Percentiles rank a stretch among this genome's conserved stretches.
Conservation (phyloP, 2,113 vertebrate species). For the Istiophorus platypterus region DNA sequence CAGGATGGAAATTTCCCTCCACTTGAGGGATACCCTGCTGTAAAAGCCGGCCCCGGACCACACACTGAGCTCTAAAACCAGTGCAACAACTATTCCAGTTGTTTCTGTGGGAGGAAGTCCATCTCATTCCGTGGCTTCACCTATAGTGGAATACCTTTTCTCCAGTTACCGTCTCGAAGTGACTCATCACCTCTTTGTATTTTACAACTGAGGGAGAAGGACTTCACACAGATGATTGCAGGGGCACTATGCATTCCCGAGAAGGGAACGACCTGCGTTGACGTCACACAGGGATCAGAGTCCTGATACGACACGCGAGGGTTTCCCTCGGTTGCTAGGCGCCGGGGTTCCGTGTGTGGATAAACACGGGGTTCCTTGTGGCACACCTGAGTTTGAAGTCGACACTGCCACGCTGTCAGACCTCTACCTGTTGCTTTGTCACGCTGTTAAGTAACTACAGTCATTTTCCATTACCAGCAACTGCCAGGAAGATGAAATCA, state of each 20-base stretch:
- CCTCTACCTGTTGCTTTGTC: conserved; percentile 71
- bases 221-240: conserved; percentile 38
- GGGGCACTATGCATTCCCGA: conserved; percentile 46
- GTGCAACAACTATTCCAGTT: conserved; percentile 49
- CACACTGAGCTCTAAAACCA: conserved; percentile 64
- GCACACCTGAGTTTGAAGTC: conserved; percentile 74
- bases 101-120: conserved; percentile 59
- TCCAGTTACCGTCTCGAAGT: conserved; percentile 50
- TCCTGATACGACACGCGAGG: conserved; percentile 69
- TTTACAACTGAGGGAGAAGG: conserved; percentile 56
- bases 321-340: conserved; percentile 82
- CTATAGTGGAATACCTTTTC: conserved; percentile 60
- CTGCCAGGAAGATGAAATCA: conserved; percentile 19
- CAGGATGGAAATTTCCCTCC: conserved; percentile 67
- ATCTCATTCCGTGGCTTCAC: conserved; percentile 33
- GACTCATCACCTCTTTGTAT: conserved; percentile 65
- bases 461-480: conserved; percentile 72
- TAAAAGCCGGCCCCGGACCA: conserved; percentile 64
- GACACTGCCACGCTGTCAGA: conserved; percentile 70
- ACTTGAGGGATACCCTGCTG: conserved; percentile 63
- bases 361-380: conserved; percentile 77
- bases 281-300: conserved; percentile 72
- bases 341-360: conserved; percentile 60
- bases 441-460: conserved; percentile 65
- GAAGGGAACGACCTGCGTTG: conserved; percentile 62